phyloP scores from a whole-genome alignment of 2,888 invertebrate species.

The Spatulosminthurus flaviceps region DNA sequence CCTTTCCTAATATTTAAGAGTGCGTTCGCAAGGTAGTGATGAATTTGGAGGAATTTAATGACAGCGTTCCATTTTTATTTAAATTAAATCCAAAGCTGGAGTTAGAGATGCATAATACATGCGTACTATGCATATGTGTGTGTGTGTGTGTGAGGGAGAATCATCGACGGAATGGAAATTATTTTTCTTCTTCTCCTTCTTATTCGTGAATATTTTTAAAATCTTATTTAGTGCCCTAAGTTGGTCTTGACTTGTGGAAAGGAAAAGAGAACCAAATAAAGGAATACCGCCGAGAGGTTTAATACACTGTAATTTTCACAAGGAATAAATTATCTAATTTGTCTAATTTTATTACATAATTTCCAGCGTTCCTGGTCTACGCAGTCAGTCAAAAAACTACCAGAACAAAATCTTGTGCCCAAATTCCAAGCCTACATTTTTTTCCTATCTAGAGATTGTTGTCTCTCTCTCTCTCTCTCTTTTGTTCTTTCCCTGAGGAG shows the following conservation, averaged over 20 bases:
- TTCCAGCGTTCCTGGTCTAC: background rate
- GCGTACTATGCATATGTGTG: background rate
- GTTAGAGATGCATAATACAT: background rate
- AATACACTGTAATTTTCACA: conserved; percentile 23
- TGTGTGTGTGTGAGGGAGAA: background rate
- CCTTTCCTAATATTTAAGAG: background rate
- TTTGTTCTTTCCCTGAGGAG: background rate
- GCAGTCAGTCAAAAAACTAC: too few relatives aligned
- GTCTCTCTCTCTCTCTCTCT: background rate
- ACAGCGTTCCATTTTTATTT: background rate
- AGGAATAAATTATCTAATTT: conserved; percentile 36
- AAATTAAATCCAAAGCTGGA: too few relatives aligned
- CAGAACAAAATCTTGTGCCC: conserved; percentile 12
- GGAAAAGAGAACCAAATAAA: conserved; percentile 18
- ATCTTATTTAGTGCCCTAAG: background rate
- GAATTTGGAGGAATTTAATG: conserved; percentile 39
- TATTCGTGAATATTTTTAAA: background rate
- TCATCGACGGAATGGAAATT: background rate
- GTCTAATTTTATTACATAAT: conserved; percentile 29
- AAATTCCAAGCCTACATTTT: conserved; percentile 12
- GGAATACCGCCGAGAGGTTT: conserved; percentile 2
- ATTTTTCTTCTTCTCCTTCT: background rate
- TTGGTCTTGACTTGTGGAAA: background rate
- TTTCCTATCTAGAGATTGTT: too few relatives aligned
- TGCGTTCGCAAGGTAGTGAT: conserved; percentile 35